A percentile compares a stretch with the other conserved stretches of the same genome.
These are phyloP conservation scores for Drosophila fuyamai DNA, from an alignment of 1,140 invertebrate genomes.

Conservation along the genomic window DNA sequence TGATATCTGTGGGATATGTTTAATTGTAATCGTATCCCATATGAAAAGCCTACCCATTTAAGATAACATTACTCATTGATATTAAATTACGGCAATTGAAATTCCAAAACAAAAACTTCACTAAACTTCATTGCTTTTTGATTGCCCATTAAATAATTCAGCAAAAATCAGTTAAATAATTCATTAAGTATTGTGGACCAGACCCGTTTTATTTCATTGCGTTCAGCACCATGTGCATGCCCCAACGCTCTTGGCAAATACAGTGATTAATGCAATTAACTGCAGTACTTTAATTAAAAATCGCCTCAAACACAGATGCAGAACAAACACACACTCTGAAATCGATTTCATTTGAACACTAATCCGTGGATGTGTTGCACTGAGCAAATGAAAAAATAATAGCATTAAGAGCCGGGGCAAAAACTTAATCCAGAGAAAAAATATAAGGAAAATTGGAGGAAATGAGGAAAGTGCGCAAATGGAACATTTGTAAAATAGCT, in stretches of 20 bases:
- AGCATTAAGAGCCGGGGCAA: conserved; percentile 52
- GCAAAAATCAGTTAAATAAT: conserved; percentile 28
- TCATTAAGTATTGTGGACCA: conserved; percentile 1
- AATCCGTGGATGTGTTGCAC: conserved; percentile 56
- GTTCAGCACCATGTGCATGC: conserved; percentile 6
- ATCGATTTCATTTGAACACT: conserved; percentile 64
- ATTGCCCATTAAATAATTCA: conserved; percentile 37
- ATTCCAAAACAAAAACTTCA: conserved; percentile 10
- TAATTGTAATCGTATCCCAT: neutral
- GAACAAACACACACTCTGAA: conserved; percentile 26
- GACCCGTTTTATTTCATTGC: neutral
- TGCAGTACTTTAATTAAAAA: conserved; percentile 72
- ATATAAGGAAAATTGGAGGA: conserved; percentile 17
- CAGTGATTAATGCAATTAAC: conserved; percentile 77
- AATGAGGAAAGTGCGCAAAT: conserved; percentile 2
- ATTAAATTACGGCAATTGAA: conserved; percentile 20
- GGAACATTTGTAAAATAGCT: conserved; percentile 19
- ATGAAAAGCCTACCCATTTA: neutral
- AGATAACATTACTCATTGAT: conserved; percentile 4
- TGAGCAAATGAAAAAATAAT: conserved; percentile 74
- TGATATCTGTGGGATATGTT: neutral
- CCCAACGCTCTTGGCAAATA: conserved; percentile 41
- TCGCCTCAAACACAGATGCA: conserved; percentile 26
- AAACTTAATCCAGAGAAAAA: conserved; percentile 29
- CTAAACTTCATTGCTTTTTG: conserved; percentile 35